phyloP scores from a whole-genome alignment of 2,113 vertebrate species.

The Pogona vitticeps region DNA sequence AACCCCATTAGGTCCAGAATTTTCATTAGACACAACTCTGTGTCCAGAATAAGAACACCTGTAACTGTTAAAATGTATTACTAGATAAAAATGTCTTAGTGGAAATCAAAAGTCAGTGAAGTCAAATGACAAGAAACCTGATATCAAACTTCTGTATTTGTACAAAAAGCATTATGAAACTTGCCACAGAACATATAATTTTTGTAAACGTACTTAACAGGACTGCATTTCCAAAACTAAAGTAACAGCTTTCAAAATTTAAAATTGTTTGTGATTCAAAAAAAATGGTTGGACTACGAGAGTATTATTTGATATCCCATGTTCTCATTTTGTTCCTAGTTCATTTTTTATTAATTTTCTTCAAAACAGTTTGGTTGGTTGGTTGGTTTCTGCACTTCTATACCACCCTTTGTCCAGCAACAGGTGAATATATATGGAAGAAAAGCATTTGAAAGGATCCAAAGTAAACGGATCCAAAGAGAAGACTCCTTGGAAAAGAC shows the following conservation, averaged over 20 bases:
- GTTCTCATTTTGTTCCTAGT: no score
- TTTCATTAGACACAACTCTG: background rate
- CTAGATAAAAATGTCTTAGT: background rate
- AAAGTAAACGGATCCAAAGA: no score
- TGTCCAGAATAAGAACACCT: background rate
- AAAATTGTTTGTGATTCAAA: background rate
- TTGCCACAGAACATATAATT: background rate
- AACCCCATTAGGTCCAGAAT: background rate
- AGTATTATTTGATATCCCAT: no score
- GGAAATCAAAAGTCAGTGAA: background rate
- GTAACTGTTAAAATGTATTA: background rate
- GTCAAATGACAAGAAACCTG: background rate
- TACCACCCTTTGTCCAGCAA: no score
- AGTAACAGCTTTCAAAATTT: background rate
- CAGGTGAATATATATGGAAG: no score
- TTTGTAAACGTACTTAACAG: background rate
- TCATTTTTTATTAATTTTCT: no score
- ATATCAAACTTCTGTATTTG: background rate
- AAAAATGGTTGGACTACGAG: no score
- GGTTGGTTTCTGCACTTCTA: no score
- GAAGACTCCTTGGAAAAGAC: no score
- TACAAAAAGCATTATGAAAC: background rate
- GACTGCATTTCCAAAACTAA: background rate
- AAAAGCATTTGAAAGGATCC: no score
- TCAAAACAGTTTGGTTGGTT: no score